phyloP scores from a whole-genome alignment of 2,888 invertebrate genomes.

The Nysson spinosus region DNA sequence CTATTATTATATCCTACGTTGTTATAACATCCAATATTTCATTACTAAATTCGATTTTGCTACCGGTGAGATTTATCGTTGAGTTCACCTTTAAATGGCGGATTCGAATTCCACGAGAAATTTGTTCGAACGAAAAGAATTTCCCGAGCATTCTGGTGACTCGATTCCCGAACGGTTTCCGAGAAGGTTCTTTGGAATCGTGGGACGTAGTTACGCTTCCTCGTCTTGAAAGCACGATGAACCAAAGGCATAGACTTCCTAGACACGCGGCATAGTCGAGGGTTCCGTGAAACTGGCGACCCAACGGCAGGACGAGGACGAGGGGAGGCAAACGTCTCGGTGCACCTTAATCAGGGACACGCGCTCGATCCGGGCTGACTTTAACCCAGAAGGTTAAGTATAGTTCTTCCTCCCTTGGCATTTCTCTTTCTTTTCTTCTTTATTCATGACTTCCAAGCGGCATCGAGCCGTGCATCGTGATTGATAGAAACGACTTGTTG shows the following conservation, averaged over 20 bases:
- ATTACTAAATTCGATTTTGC: too few species aligned
- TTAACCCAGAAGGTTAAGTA: constrained; percentile 66
- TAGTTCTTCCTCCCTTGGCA: constrained; percentile 45
- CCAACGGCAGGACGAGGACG: constrained; percentile 25
- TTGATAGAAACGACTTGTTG: constrained; percentile 21
- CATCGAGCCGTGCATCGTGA: not conserved
- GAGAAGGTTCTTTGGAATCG: constrained; percentile 38
- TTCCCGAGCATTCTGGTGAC: constrained; percentile 11
- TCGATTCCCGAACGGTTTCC: constrained; percentile 21
- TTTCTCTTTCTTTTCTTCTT: constrained; percentile 19
- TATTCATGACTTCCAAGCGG: constrained; percentile 5
- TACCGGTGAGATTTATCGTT: too few species aligned
- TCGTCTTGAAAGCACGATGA: constrained; percentile 50
- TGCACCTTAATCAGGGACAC: constrained; percentile 70
- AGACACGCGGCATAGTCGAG: constrained; percentile 25
- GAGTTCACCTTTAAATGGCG: too few species aligned
- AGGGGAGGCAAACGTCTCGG: constrained; percentile 32
- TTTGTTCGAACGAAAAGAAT: constrained; percentile 7
- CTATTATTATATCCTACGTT: too few species aligned
- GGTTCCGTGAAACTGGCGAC: constrained; percentile 40
- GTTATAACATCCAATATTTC: too few species aligned
- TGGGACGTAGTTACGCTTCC: constrained; percentile 43
- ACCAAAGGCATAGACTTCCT: constrained; percentile 33
- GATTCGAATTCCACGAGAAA: constrained; percentile 18
- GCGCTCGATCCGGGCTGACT: constrained; percentile 59